Conservation (phyloP, 2,888 invertebrate genomes). For the Netelia virgata region DNA sequence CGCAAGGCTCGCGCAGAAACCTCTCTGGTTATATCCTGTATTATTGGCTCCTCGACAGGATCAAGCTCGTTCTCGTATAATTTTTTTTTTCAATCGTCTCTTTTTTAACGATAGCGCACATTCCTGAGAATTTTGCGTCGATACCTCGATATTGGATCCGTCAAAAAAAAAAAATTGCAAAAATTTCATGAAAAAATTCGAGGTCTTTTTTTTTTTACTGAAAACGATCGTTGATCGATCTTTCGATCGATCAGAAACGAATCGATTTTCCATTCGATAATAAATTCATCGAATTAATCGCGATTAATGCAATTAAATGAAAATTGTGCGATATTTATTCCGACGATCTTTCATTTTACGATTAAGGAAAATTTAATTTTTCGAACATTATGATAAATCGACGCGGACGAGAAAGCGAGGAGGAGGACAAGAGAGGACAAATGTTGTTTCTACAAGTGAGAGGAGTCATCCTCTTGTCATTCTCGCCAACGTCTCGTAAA, state of each 20-base stretch:
- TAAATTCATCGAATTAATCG: too few relatives aligned
- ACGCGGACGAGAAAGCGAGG: conserved; percentile 37
- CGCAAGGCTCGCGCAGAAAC: conserved; percentile 45
- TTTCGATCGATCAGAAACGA: too few relatives aligned
- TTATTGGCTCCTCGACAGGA: conserved; percentile 58
- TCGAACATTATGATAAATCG: background rate
- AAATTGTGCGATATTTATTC: too few relatives aligned
- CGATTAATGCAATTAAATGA: too few relatives aligned
- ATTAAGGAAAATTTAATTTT: background rate
- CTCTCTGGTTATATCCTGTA: conserved; percentile 37
- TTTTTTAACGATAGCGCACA: conserved; percentile 29
- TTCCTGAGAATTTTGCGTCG: conserved; percentile 46
- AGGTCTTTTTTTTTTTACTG: background rate
- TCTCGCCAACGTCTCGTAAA: conserved; percentile 51
- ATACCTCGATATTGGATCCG: conserved; percentile 14
- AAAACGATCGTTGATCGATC: background rate
- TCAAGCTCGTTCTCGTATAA: conserved; percentile 46
- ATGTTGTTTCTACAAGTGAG: conserved; percentile 47
- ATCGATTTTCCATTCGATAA: too few relatives aligned
- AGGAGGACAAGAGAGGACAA: conserved; percentile 13
- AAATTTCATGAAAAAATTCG: background rate
- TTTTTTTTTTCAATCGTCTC: conserved; percentile 14
- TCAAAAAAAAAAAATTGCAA: background rate
- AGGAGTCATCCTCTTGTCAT: conserved; percentile 63
- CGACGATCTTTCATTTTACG: too few relatives aligned